Evolutionary conservation across 2,797 vertebrate genomes (phyloP).

Genomic region (Nyctibius grandis): DNA sequence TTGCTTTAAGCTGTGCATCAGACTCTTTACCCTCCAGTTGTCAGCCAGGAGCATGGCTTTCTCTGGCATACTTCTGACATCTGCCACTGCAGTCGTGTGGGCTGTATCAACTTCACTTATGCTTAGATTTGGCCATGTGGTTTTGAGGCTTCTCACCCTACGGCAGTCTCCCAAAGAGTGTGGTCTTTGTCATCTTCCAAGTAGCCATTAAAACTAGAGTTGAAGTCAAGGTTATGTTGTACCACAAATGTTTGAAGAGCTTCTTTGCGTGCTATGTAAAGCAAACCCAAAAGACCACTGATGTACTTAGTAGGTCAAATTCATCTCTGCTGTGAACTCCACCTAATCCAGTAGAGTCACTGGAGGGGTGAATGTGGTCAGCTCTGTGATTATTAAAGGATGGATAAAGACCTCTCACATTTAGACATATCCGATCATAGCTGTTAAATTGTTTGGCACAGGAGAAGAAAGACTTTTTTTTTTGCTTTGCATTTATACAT

Average conservation of each 20-base stretch:
- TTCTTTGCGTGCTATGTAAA: slow-evolving; percentile 12
- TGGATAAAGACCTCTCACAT: neutral
- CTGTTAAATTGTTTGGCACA: neutral
- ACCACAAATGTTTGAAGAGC: slow-evolving; percentile 53
- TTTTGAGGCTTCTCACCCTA: slow-evolving; percentile 63
- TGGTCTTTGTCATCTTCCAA: slow-evolving; percentile 52
- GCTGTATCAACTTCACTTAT: slow-evolving; percentile 7
- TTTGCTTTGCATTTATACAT: neutral
- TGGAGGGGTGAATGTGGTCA: neutral
- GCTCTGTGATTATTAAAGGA: neutral
- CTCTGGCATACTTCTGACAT: neutral
- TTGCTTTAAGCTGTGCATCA: neutral
- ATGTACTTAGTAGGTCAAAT: neutral
- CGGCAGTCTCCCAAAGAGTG: slow-evolving; percentile 4
- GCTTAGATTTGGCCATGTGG: slow-evolving; percentile 14
- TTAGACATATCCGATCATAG: neutral
- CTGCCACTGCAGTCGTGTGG: slow-evolving; percentile 35
- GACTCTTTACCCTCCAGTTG: neutral
- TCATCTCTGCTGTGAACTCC: slow-evolving; percentile 4
- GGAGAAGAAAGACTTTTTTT: neutral
- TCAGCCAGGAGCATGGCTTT: slow-evolving; percentile 8
- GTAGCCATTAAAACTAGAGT: slow-evolving; percentile 42
- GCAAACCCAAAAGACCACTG: neutral
- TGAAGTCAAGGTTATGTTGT: slow-evolving; percentile 63
- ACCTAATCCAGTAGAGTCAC: neutral